These are phyloP conservation scores for Mactra quadrangularis DNA, from an alignment of 1,140 invertebrate species.

Conservation along the genomic window DNA sequence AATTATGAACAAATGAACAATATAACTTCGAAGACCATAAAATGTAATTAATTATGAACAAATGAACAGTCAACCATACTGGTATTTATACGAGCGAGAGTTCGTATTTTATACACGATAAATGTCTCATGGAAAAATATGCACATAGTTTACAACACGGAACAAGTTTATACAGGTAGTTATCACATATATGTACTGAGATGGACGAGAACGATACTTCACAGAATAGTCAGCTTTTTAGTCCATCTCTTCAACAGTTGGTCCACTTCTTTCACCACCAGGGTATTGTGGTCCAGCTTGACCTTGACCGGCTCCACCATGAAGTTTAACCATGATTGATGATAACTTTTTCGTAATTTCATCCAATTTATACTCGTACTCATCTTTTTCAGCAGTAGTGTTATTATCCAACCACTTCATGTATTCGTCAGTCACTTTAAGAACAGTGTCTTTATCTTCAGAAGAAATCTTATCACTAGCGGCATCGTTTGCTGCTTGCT, in stretches of 20 bases:
- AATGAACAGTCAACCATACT: too few species aligned
- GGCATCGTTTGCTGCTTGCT: slow-evolving; percentile 75
- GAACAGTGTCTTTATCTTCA: slow-evolving; percentile 91
- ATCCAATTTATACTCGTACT: slow-evolving; percentile 77
- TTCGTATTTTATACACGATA: too few species aligned
- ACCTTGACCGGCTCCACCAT: slow-evolving; percentile 74
- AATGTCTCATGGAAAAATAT: too few species aligned
- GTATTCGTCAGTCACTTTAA: slow-evolving; percentile 95
- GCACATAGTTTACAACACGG: too few species aligned
- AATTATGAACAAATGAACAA: too few species aligned
- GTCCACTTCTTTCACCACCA: not conserved
- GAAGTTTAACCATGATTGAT: slow-evolving; percentile 83
- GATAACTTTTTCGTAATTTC: slow-evolving; percentile 79
- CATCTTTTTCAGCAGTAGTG: slow-evolving; percentile 85
- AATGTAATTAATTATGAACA: too few species aligned
- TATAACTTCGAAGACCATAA: too few species aligned
- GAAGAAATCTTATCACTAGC: slow-evolving; percentile 88
- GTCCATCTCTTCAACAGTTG: slow-evolving; percentile 26
- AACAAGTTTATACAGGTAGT: too few species aligned
- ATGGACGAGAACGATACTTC: too few species aligned
- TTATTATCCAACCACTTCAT: slow-evolving; percentile 97
- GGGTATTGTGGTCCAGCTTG: not conserved
- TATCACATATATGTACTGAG: too few species aligned
- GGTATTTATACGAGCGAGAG: too few species aligned
- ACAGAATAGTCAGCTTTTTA: too few species aligned